Evolutionary conservation across 2,888 invertebrate species (phyloP), one percentile per base, ranked within the genome.

Genomic region (Phytoseiulus persimilis): DNA sequence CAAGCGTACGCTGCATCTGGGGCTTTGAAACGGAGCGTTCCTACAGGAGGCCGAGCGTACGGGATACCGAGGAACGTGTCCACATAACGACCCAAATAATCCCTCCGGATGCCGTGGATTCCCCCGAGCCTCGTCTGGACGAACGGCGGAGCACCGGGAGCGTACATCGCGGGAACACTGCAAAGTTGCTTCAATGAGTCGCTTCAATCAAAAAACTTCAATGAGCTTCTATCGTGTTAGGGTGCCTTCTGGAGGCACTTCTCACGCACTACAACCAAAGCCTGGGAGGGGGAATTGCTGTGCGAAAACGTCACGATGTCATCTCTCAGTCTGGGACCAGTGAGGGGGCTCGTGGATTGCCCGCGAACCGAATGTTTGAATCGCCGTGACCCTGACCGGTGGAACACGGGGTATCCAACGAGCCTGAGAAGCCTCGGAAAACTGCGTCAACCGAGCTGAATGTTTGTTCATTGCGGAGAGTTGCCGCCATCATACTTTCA

Each of bases 61-160:
- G 87, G 87, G 28, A 87, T 87, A 14, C 87, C 87, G 39, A 87
- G 87, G 45, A 87, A 87, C 28, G 87, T 45, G 33, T 87, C 87
- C 32, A 87, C 87, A n/a, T 87, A 87, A 33, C 87, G 87, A 18
- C 87, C 87, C 18, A 87, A n/a, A n/a, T 87, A 87, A n/a, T 87
- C 87, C 23, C 33, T 87, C 45, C 87, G 31, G 23, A 32, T 87
- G 32, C 87, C 87, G 33, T 87, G 14, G 3, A 87, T 87, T 32
- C 87, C 87, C n/a, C 87, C 87, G 32, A 87, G 87, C n/a, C 87
- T 33, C 32, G 87, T 87, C 33, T 31, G 32, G 6, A 87, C 87
- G 33, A 87, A 87, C 45, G 87, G 87, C 31, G 87, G 87, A 33
- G 0, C 33, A 6, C 87, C 87, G 31, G 87, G 33, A 39, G 87